These are phyloP conservation scores for Charanyca ferruginea DNA, from an alignment of 2,888 invertebrate genomes.

Conservation along the genomic window DNA sequence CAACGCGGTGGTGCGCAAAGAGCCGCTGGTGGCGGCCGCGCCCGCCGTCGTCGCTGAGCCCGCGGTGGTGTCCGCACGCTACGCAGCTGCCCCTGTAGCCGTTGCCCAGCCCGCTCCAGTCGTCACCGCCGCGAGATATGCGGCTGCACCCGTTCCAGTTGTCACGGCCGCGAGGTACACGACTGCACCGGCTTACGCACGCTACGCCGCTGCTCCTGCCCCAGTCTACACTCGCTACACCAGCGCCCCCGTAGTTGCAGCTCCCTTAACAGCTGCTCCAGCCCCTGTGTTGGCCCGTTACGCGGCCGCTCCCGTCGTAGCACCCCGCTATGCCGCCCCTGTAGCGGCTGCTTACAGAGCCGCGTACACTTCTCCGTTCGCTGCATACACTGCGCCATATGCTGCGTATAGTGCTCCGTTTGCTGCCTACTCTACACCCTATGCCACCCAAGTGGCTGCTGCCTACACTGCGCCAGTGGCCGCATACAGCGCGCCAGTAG, in stretches of 20 bases:
- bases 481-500: constrained; percentile 64
- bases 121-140: constrained; percentile 60
- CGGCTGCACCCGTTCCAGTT: constrained; percentile 63
- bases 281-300: constrained; percentile 58
- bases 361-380: constrained; percentile 46
- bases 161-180: constrained; percentile 69
- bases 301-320: constrained; percentile 58
- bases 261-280: constrained; percentile 50
- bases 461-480: constrained; percentile 65
- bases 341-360: constrained; percentile 57
- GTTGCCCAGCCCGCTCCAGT: constrained; percentile 54
- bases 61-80: constrained; percentile 63
- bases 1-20: constrained; percentile 83
- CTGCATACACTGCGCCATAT: constrained; percentile 54
- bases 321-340: constrained; percentile 49
- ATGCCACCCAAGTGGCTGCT: constrained; percentile 61
- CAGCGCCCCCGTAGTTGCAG: constrained; percentile 36
- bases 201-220: constrained; percentile 38
- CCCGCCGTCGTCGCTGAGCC: constrained; percentile 67
- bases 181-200: constrained; percentile 63
- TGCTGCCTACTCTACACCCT: constrained; percentile 53
- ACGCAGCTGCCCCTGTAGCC: constrained; percentile 57
- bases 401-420: constrained; percentile 47
- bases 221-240: constrained; percentile 35
- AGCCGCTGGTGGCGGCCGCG: constrained; percentile 67